Percentiles rank a stretch among this genome's conserved stretches.
phyloP scores from a whole-genome alignment of 2,113 vertebrate species.

The Gallinago paraguaiae region DNA sequence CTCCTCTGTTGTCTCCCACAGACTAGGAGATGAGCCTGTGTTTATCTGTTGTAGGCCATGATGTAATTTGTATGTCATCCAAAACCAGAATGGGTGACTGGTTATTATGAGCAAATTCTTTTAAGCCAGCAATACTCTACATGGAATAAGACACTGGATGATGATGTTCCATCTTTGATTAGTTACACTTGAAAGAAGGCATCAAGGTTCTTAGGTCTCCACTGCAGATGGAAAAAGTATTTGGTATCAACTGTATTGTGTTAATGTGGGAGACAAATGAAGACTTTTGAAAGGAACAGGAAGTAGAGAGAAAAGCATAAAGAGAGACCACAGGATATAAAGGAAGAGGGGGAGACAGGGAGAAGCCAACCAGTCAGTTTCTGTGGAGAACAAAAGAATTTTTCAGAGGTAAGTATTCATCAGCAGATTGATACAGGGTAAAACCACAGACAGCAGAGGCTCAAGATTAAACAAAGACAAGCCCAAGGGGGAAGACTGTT shows the following conservation, averaged over 20 bases:
- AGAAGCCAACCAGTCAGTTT: neutral
- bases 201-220: neutral
- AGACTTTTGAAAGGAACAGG: neutral
- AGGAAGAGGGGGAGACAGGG: accelerated
- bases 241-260: neutral
- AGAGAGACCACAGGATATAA: neutral
- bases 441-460: neutral
- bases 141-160: neutral
- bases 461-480: neutral
- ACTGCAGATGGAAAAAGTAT: neutral
- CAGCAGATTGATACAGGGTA: neutral
- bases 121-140: neutral
- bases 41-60: neutral
- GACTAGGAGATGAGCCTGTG: neutral
- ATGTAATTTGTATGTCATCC: neutral
- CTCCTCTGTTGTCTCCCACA: neutral
- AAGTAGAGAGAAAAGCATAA: neutral
- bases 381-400: neutral
- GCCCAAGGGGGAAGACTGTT: neutral
- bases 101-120: neutral
- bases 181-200: neutral
- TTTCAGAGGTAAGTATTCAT: neutral
- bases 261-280: neutral
- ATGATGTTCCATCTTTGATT: neutral
- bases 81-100: neutral